Percentiles rank a stretch among this genome's conserved stretches.
phyloP scores from a whole-genome alignment of 2,888 invertebrate species.

The Oeneis ivallda region DNA sequence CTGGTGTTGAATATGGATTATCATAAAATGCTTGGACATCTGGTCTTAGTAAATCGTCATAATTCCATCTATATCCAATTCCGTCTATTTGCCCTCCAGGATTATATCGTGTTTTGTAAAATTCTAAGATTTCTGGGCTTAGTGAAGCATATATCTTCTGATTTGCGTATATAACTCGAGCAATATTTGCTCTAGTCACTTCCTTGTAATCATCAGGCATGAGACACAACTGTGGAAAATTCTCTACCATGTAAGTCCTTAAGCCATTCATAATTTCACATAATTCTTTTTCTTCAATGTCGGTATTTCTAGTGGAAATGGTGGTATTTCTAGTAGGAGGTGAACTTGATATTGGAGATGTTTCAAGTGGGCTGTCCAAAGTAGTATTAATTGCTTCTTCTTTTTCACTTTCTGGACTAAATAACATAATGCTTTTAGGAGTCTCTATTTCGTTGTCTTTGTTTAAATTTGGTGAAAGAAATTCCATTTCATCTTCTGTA shows the following conservation, averaged over 20 bases:
- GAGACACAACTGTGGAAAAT: neutral
- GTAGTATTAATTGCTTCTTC: conserved; percentile 16
- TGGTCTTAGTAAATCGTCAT: neutral
- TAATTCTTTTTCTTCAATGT: neutral
- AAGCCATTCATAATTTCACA: neutral
- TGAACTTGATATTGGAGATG: conserved; percentile 1
- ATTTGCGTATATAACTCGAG: neutral
- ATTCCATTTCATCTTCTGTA: conserved; percentile 13
- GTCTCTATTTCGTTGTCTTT: conserved; percentile 14
- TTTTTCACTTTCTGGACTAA: conserved; percentile 41
- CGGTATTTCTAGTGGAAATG: neutral
- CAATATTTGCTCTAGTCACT: neutral
- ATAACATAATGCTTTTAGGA: conserved; percentile 41
- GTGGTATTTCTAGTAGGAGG: neutral
- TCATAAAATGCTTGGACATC: neutral
- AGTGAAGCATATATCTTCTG: no score
- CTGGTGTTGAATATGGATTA: neutral
- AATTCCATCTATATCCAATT: conserved; percentile 39
- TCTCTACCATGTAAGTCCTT: neutral
- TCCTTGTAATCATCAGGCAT: neutral
- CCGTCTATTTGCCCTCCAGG: conserved; percentile 55
- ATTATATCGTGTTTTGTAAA: conserved; percentile 35
- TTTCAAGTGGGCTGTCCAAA: neutral
- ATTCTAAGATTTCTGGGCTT: neutral
- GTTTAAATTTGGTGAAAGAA: neutral